Evolutionary conservation across 92 coral and sea anemone species (phyloP), one percentile per base, ranked within the genome.

Genomic region (Paramuricea clavata): DNA sequence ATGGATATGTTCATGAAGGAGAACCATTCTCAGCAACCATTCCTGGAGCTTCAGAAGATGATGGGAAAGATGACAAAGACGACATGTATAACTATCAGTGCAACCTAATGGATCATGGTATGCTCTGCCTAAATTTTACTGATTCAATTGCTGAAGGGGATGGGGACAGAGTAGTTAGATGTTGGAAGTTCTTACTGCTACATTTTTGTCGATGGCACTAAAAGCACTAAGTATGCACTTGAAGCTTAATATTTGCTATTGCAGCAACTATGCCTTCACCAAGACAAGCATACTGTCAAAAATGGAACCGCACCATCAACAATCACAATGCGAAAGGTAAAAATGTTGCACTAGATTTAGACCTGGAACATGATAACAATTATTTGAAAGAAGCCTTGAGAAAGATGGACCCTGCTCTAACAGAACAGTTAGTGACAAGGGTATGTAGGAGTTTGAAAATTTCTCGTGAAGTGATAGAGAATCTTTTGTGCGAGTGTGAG

Each of bases 341-440:
- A 54, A 92, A 92, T 36, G 83, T 92, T 33, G 57, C 92, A 30
- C 73, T 92, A 39, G 94, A 92, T 70, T 76, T 92, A 31, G 90
- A 89, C 81, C 42, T 92, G 77, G 94, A 92, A 67, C 90, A 85
- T 73, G 86, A 80, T 8, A 85, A 90, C 77, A 90, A 81, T 28
- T 74, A 54, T 39, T 36, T 86, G 3, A 85, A 86, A 47, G 82
- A 91, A 56, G 57, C 61, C 12, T 75, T 91, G 49, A 85, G 83
- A 60, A 59, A 67, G 50, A 73, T 92, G 64, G 94, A 92, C 12
- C 90, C 90, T 26, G 88, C 84, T 88, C 74, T 82, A 12, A 60
- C 81, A 31, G 50, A 76, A 59, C 64, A 68, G 6, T 69, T 91
- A 41, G 87, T 85, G 28, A 76, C 72, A 30, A 73, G 92, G 52